Percentiles rank a stretch among this genome's conserved stretches.
Evolutionary conservation across 2,113 vertebrate genomes (phyloP).

Genomic region (Uria lomvia): DNA sequence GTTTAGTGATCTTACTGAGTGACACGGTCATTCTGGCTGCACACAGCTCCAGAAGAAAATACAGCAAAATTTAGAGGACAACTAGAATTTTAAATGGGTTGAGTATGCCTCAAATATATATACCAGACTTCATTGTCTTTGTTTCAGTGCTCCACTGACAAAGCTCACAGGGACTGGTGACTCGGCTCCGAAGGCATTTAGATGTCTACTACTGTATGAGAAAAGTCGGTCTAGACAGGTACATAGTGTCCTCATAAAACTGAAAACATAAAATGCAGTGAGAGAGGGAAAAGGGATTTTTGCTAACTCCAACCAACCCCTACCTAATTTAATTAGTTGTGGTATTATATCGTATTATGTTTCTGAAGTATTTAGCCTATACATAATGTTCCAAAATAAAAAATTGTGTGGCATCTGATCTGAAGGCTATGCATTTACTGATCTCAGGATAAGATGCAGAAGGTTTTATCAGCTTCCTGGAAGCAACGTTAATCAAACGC

Average conservation of each 20-base stretch:
- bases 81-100: background rate
- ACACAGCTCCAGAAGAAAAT: background rate
- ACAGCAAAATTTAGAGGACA: background rate
- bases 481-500: background rate
- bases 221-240: background rate
- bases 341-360: background rate
- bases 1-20: background rate
- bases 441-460: background rate
- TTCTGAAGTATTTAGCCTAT: background rate
- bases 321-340: background rate
- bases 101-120: background rate
- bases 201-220: background rate
- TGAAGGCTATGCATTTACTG: background rate
- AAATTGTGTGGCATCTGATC: background rate
- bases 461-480: background rate
- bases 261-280: background rate
- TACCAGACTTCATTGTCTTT: background rate
- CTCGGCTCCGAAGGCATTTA: background rate
- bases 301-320: background rate
- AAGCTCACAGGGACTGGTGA: background rate
- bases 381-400: background rate
- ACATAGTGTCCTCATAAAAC: background rate
- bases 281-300: background rate
- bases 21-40: background rate
- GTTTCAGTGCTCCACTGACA: background rate